Evolutionary conservation across 2,113 vertebrate species (phyloP).

Genomic region (Oenanthe oenanthe): DNA sequence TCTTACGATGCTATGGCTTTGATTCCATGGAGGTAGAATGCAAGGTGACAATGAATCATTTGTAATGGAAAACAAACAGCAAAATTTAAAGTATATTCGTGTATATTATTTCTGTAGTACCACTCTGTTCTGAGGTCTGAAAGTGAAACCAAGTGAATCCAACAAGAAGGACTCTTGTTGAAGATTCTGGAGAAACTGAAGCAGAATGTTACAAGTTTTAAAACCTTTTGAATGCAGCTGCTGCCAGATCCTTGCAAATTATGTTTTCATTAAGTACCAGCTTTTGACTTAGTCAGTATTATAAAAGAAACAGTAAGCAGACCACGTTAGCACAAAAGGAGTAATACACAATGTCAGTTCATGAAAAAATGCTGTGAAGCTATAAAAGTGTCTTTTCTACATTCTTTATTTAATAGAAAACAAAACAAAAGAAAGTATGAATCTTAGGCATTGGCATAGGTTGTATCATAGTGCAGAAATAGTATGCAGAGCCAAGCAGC

Average conservation of each 20-base stretch:
- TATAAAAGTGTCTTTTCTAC: neutral
- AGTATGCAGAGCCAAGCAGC: neutral
- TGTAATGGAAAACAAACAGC: neutral
- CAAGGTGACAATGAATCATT: neutral
- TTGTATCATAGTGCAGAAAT: neutral
- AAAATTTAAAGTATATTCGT: neutral
- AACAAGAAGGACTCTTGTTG: neutral
- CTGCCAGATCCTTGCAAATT: neutral
- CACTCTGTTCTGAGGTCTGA: neutral
- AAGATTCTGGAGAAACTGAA: neutral
- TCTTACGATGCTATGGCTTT: fast-evolving
- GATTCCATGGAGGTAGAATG: neutral
- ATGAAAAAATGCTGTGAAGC: slow-evolving; percentile 6
- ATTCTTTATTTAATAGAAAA: neutral
- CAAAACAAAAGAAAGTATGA: neutral
- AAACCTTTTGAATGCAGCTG: neutral
- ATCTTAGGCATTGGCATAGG: neutral
- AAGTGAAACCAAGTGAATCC: neutral
- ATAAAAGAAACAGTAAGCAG: neutral
- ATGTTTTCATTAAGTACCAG: neutral
- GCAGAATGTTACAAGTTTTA: neutral
- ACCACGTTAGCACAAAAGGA: neutral
- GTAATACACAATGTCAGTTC: neutral
- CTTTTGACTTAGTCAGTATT: neutral
- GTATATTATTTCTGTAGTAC: neutral